phyloP scores from a whole-genome alignment of 2,888 invertebrate species.

The Netelia melanura region DNA sequence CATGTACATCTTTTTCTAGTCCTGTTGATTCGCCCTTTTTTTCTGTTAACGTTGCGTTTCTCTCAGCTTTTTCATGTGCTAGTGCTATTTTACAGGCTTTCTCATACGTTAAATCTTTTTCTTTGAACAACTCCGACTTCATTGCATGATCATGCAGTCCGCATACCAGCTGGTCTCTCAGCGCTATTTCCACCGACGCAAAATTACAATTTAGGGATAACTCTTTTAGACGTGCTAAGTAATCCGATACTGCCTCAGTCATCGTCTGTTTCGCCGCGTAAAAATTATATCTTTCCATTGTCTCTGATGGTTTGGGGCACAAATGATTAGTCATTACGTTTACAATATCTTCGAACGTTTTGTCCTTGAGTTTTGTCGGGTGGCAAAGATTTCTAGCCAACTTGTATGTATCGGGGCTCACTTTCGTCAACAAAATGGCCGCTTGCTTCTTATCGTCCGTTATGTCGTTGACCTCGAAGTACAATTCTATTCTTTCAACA shows the following conservation, averaged over 20 bases:
- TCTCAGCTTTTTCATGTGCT: slow-evolving; percentile 42
- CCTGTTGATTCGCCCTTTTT: not conserved
- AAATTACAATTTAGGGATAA: slow-evolving; percentile 83
- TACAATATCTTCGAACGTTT: not conserved
- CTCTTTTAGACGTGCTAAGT: slow-evolving; percentile 81
- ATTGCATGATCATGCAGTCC: slow-evolving; percentile 37
- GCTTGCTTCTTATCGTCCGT: slow-evolving; percentile 22
- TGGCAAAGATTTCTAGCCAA: slow-evolving; percentile 44
- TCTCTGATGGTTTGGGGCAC: slow-evolving; percentile 46
- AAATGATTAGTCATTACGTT: slow-evolving; percentile 19
- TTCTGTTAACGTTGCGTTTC: slow-evolving; percentile 34
- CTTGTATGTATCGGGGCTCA: slow-evolving; percentile 39
- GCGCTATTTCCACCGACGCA: slow-evolving; percentile 4
- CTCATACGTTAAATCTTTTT: slow-evolving; percentile 40
- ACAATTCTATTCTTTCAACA: slow-evolving; percentile 34
- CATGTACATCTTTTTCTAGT: too few relatives aligned
- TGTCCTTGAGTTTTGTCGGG: slow-evolving; percentile 15
- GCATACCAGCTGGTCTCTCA: slow-evolving; percentile 43
- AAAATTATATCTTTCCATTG: slow-evolving; percentile 48
- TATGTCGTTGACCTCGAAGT: slow-evolving; percentile 38
- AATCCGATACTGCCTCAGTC: slow-evolving; percentile 76
- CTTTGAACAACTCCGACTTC: slow-evolving; percentile 22
- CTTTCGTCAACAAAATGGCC: slow-evolving; percentile 34
- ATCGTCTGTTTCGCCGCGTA: slow-evolving; percentile 59
- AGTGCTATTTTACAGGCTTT: slow-evolving; percentile 46